Evolutionary conservation across 1,140 invertebrate species (phyloP), one percentile per base, ranked within the genome.

Genomic region (Stegodyphus dumicola): DNA sequence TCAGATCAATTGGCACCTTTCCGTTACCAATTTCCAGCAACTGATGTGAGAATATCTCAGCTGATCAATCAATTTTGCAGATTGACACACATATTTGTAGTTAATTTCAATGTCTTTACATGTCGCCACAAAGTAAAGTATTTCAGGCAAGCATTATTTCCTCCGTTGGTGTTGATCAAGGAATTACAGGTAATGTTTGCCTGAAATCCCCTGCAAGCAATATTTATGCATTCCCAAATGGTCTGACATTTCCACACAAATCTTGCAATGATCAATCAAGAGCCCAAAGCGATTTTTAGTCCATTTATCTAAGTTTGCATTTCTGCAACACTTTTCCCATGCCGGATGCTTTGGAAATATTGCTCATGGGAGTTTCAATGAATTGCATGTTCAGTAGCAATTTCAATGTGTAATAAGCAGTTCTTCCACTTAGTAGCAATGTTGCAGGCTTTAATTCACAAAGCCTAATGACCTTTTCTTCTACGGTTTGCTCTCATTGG

Each of bases 241-340:
- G 88, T 90, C 48, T 70, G 4, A 52, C 15, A 4, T 33, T 60
- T 5, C 56, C 5, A 60, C 56, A 60, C 15, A 60, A 60, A 60
- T 60, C 56, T 60, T 60, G 56, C 69, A 90, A 86, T 53, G 89
- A 89, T 89, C 89, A 77, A 86, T 92, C 87, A 18, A 92, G 87
- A 76, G 89, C 90, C 86, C 91, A 89, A 11, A 91, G 79, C 71
- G 88, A 88, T 73, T 87, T 88, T 88, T 91, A 91, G 78, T 92
- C 87, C 88, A 89, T 89, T 90, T 90, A 86, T 91, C 89, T 88
- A 89, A 91, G 56, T 88, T 89, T 87, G 60, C 88, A 87, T 86
- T 83, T 53, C 77, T 87, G 70, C 33, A 91, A 81, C n/a, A 90
- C 66, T 88, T 88, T 87, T 49, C 79, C 88, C 54, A 87, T 88